A percentile compares a stretch with the other conserved stretches of the same genome.
Conservation (phyloP, 2,888 invertebrate genomes). For the Ormyrus nitidulus region DNA sequence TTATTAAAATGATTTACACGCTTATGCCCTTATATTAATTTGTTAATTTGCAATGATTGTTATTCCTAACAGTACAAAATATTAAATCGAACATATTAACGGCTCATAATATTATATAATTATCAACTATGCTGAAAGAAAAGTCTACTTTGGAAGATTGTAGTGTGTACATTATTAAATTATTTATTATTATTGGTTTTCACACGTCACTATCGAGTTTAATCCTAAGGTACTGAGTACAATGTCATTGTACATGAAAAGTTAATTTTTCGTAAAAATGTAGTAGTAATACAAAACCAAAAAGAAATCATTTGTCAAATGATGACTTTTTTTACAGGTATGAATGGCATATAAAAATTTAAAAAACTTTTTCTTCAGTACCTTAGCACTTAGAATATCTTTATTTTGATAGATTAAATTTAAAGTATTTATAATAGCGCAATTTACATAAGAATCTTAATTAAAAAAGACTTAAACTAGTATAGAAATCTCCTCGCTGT, state of each 20-base stretch:
- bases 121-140: conserved; percentile 43
- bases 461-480: conserved; percentile 50
- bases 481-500: conserved; percentile 47
- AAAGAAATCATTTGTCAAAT: conserved; percentile 31
- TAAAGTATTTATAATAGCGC: conserved; percentile 48
- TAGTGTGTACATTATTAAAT: conserved; percentile 50
- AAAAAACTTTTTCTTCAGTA: conserved; percentile 48
- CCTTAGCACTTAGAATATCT: conserved; percentile 47
- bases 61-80: conserved; percentile 44
- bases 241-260: conserved; percentile 29
- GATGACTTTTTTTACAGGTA: conserved; percentile 2
- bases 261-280: conserved; percentile 36
- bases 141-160: conserved; percentile 48
- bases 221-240: conserved; percentile 45
- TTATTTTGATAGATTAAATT: conserved; percentile 35
- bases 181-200: conserved; percentile 10
- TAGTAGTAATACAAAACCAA: conserved; percentile 29
- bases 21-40: conserved; percentile 28
- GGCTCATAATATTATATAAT: conserved; percentile 38
- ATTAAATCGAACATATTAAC: conserved; percentile 35
- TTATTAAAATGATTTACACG: conserved; percentile 37
- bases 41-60: conserved; percentile 42
- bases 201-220: conserved; percentile 22
- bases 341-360: conserved; percentile 52
- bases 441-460: conserved; percentile 49